These are phyloP conservation scores for Ardeotis arabs DNA, from an alignment of 2,113 vertebrate species.

Conservation along the genomic window DNA sequence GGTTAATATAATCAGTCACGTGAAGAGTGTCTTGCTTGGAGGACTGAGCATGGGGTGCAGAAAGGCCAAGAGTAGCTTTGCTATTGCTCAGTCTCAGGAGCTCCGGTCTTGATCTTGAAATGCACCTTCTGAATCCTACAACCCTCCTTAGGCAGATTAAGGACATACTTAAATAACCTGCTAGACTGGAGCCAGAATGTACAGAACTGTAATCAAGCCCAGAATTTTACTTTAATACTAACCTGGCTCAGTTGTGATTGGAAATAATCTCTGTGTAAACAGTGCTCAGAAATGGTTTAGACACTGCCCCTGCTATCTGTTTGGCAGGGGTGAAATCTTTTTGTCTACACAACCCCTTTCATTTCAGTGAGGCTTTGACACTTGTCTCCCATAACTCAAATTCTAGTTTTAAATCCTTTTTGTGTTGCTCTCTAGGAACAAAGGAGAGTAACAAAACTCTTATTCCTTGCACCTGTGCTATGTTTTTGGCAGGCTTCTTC, in stretches of 20 bases:
- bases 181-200: background rate
- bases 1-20: background rate
- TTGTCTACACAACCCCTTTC: background rate
- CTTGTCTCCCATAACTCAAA: background rate
- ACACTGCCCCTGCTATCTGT: background rate
- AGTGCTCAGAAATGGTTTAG: background rate
- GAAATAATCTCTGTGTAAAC: background rate
- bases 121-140: background rate
- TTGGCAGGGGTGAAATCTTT: background rate
- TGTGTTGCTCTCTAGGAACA: background rate
- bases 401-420: background rate
- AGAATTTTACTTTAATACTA: background rate
- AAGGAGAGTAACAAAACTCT: background rate
- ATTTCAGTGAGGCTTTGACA: background rate
- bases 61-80: slow-evolving; percentile 66
- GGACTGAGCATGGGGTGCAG: slow-evolving; percentile 25
- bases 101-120: background rate
- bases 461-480: background rate
- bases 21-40: background rate
- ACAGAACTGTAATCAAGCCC: background rate
- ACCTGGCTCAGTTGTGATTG: background rate
- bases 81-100: slow-evolving; percentile 28
- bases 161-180: background rate
- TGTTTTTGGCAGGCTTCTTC: background rate
- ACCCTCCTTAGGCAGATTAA: background rate